Percentiles rank a stretch among this genome's conserved stretches.
These are phyloP conservation scores for Micromesistius poutassou DNA, from an alignment of 2,797 vertebrate genomes.

Conservation along the genomic window DNA sequence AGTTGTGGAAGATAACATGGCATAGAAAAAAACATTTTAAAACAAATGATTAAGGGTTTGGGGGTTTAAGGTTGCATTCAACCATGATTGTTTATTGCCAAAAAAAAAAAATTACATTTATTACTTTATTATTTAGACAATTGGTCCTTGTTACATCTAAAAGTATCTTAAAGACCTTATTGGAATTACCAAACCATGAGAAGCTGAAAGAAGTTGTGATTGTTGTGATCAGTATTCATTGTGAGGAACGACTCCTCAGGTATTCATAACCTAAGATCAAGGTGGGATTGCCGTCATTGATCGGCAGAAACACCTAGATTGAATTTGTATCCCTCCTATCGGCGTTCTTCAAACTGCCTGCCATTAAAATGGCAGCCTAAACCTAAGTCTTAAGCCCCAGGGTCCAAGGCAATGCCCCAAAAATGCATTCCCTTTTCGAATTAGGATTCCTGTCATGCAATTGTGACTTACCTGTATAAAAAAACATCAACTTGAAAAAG, in stretches of 20 bases:
- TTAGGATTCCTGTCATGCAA: constrained; percentile 22
- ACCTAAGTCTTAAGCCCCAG: constrained; percentile 43
- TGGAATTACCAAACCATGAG: neutral
- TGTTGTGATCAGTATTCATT: constrained; percentile 52
- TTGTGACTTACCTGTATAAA: neutral
- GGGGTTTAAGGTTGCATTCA: neutral
- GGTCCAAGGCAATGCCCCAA: constrained; percentile 15
- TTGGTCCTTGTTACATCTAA: neutral
- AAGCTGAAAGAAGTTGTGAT: neutral
- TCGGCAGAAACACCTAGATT: constrained; percentile 67
- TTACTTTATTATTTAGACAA: neutral
- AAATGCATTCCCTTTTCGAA: neutral
- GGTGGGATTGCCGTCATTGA: constrained; percentile 70
- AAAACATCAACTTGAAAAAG: neutral
- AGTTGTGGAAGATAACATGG: too few relatives aligned
- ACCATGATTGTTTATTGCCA: neutral
- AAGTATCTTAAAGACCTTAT: neutral
- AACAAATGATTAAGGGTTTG: neutral
- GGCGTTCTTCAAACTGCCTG: constrained; percentile 40
- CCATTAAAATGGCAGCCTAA: constrained; percentile 31
- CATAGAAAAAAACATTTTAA: neutral
- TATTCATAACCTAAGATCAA: constrained; percentile 71
- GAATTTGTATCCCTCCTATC: constrained; percentile 71
- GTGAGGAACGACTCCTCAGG: constrained; percentile 54
- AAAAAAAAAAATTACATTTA: neutral